A percentile compares a stretch with the other conserved stretches of the same genome.
Evolutionary conservation across 2,113 vertebrate species (phyloP).

Genomic region (Anser cygnoides): DNA sequence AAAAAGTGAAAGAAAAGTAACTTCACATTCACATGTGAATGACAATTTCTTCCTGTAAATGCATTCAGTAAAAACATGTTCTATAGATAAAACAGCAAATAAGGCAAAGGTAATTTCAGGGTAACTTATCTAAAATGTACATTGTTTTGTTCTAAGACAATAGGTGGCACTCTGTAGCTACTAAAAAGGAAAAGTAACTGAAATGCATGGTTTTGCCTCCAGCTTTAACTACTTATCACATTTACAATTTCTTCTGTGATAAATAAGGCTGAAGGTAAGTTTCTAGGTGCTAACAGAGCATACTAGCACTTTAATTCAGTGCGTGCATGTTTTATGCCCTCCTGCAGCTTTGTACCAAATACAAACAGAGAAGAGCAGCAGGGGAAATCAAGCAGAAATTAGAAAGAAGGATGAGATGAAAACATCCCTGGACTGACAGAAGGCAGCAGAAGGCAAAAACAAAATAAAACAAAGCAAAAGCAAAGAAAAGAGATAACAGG

Average conservation of each 20-base stretch:
- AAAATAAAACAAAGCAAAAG: neutral
- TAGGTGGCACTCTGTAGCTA: constrained; percentile 51
- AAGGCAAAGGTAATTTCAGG: neutral
- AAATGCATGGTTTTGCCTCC: neutral
- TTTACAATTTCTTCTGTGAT: constrained; percentile 22
- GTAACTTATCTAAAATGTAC: neutral
- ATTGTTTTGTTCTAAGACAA: neutral
- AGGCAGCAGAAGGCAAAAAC: neutral
- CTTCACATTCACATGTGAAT: neutral
- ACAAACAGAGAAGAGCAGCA: constrained; percentile 45
- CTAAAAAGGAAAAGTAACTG: neutral
- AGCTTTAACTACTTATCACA: neutral
- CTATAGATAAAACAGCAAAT: neutral
- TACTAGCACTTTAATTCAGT: neutral
- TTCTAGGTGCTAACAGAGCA: neutral
- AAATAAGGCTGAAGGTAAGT: neutral
- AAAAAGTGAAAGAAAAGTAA: neutral
- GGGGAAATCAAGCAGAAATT: constrained; percentile 49
- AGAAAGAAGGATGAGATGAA: constrained; percentile 23
- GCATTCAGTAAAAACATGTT: neutral
- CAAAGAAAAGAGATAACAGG: neutral
- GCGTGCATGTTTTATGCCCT: constrained; percentile 9
- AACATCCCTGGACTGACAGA: constrained; percentile 23
- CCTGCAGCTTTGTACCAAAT: constrained; percentile 30
- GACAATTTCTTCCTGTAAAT: neutral